Evolutionary conservation across 2,797 vertebrate species (phyloP).

Genomic region (Enteromius argenteus): DNA sequence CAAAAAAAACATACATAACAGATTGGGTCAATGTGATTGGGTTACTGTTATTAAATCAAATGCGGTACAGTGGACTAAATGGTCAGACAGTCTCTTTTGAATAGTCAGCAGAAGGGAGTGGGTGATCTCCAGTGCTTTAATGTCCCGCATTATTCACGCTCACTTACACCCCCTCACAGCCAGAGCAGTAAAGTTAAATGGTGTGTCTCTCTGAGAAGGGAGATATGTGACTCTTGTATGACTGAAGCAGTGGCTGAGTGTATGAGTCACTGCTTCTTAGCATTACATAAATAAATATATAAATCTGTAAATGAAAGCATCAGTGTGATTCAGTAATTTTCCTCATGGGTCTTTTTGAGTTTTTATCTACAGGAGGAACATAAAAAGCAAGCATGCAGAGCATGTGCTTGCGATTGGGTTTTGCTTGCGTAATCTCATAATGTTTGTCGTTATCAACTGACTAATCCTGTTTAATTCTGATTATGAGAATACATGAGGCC

Average conservation of each 20-base stretch:
- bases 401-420: not conserved
- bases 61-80: conserved; percentile 17
- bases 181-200: conserved; percentile 43
- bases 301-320: conserved; percentile 32
- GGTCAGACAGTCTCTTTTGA: conserved; percentile 36
- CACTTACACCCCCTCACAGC: conserved; percentile 47
- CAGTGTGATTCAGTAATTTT: conserved; percentile 28
- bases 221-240: conserved; percentile 39
- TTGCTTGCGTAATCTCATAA: conserved; percentile 22
- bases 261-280: conserved; percentile 41
- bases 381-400: conserved; percentile 8
- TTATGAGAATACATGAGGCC: not conserved
- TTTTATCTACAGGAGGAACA: conserved; percentile 6
- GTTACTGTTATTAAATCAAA: conserved; percentile 12
- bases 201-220: conserved; percentile 34
- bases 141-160: conserved; percentile 42
- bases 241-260: conserved; percentile 27
- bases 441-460: conserved; percentile 24
- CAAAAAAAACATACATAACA: not conserved
- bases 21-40: not conserved
- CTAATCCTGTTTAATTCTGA: conserved; percentile 44
- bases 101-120: conserved; percentile 44
- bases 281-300: conserved; percentile 25
- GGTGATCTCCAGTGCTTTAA: conserved; percentile 41
- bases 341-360: conserved; percentile 8